Evolutionary conservation across 2,797 vertebrate genomes (phyloP).

Genomic region (Neostethus bicornis): DNA sequence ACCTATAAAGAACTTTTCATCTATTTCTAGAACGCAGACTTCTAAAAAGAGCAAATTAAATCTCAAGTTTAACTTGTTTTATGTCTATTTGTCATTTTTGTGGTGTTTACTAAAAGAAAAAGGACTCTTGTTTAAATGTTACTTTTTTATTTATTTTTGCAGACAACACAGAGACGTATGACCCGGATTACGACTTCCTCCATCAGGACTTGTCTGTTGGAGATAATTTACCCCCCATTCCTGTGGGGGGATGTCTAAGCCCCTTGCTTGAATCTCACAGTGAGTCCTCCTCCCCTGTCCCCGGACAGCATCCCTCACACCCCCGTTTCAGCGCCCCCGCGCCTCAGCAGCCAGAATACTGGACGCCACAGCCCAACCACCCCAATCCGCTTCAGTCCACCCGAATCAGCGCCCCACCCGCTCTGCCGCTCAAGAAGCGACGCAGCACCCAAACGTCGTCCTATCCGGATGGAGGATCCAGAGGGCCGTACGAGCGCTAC

Average conservation of each 20-base stretch:
- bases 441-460: conserved; percentile 83
- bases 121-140: no score
- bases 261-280: conserved; percentile 90
- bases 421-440: conserved; percentile 94
- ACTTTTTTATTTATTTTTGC: conserved; percentile 20
- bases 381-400: conserved; percentile 45
- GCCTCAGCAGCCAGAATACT: conserved; percentile 68
- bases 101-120: no score
- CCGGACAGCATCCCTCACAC: conserved; percentile 81
- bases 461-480: conserved; percentile 75
- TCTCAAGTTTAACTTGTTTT: no score
- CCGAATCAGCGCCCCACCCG: conserved; percentile 81
- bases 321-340: conserved; percentile 78
- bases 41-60: no score
- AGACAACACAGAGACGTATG: conserved; percentile 89
- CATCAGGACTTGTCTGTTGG: conserved; percentile 93
- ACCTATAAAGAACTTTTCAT: background rate
- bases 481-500: conserved; percentile 86
- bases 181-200: conserved; percentile 98
- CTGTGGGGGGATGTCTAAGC: conserved; percentile 84
- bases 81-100: no score
- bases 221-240: conserved; percentile 86
- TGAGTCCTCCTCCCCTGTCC: conserved; percentile 89
- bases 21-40: background rate
- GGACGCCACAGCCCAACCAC: conserved; percentile 57